Percentiles rank a stretch among this genome's conserved stretches.
These are phyloP conservation scores for Boloria euphrosyne DNA, from an alignment of 2,888 invertebrate species.

Conservation along the genomic window DNA sequence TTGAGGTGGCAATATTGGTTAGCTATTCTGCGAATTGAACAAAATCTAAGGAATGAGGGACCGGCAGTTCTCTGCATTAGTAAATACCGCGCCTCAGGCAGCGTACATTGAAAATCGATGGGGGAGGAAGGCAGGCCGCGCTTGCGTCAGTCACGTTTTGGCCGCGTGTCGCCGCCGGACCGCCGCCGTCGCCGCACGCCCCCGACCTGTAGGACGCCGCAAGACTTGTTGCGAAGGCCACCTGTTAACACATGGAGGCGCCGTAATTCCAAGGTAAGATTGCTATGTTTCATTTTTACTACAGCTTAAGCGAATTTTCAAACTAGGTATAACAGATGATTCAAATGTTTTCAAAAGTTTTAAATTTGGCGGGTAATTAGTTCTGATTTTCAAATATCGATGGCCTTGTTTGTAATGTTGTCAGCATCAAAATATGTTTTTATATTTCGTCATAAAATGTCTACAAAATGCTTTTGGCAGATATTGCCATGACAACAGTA, in stretches of 20 bases:
- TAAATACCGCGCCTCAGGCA: conserved; percentile 68
- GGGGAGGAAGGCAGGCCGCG: conserved; percentile 56
- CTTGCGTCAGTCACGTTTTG: conserved; percentile 54
- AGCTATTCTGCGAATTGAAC: conserved; percentile 52
- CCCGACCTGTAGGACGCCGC: conserved; percentile 63
- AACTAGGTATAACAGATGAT: background rate
- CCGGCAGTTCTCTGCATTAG: conserved; percentile 69
- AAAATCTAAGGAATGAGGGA: conserved; percentile 65
- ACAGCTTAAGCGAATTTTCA: conserved; percentile 31
- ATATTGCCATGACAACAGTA: too few species aligned
- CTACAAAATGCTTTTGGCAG: too few species aligned
- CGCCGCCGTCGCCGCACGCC: conserved; percentile 62
- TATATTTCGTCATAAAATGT: background rate
- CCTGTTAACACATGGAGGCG: conserved; percentile 75
- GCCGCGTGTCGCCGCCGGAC: conserved; percentile 54
- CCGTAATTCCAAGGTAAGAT: conserved; percentile 70
- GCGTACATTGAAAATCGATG: conserved; percentile 75
- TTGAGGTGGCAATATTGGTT: conserved; percentile 13
- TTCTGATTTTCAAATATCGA: conserved; percentile 14
- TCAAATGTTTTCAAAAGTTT: background rate
- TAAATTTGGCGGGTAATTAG: conserved; percentile 9
- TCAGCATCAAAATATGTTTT: conserved; percentile 1
- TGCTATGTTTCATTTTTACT: conserved; percentile 27
- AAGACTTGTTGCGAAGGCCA: conserved; percentile 76
- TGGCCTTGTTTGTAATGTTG: conserved; percentile 2